Conservation (phyloP, 2,797 vertebrate genomes). For the Knipowitschia caucasica region DNA sequence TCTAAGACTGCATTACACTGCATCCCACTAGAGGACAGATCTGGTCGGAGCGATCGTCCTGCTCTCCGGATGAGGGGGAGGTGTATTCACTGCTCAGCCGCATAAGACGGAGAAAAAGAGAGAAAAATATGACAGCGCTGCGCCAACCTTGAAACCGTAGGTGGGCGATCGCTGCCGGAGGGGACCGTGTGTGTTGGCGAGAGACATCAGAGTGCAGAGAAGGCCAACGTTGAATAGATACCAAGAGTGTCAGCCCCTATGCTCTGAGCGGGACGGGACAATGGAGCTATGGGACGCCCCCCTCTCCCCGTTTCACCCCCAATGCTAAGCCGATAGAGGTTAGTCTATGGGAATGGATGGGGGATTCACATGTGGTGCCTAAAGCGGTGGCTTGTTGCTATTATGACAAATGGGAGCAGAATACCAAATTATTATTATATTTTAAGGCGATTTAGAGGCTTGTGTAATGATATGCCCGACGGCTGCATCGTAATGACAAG, state of each 20-base stretch:
- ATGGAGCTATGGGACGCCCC: background rate
- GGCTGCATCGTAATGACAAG: too few species aligned
- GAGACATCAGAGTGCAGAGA: conserved; percentile 56
- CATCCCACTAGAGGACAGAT: too few species aligned
- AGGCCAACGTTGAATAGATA: conserved; percentile 50
- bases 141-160: conserved; percentile 69
- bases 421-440: too few species aligned
- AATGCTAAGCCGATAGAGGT: too few species aligned
- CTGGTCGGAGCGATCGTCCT: conserved; percentile 36
- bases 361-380: too few species aligned
- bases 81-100: conserved; percentile 35
- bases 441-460: too few species aligned
- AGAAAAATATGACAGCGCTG: conserved; percentile 46
- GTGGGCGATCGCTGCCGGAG: conserved; percentile 60
- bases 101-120: conserved; percentile 5
- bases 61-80: conserved; percentile 40
- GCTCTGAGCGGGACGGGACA: conserved; percentile 19
- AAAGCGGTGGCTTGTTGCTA: too few species aligned
- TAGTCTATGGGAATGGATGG: too few species aligned
- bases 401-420: too few species aligned
- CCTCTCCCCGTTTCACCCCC: too few species aligned
- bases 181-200: conserved; percentile 58
- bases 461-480: too few species aligned
- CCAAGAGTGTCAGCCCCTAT: conserved; percentile 49
- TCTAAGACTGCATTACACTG: conserved; percentile 27